Evolutionary conservation across 2,797 vertebrate genomes (phyloP), one percentile per base, ranked within the genome.

Genomic region (Poecilia picta): DNA sequence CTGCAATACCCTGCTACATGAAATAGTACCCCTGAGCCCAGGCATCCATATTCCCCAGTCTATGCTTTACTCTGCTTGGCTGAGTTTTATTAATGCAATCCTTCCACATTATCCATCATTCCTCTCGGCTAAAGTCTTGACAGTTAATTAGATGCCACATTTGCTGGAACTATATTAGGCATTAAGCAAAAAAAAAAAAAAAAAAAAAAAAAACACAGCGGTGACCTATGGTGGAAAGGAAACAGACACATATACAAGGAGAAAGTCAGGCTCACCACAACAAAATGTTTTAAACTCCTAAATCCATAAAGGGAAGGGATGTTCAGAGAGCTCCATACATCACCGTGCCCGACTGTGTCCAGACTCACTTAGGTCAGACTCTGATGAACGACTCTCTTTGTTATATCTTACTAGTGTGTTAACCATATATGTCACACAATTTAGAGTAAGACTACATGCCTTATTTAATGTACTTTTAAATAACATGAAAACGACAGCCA

Each of bases 131-230:
- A 93, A 93, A 91, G 94, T 94, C 93, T 92, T 96, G 96, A 96
- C 96, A 97, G 94, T 95, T 97, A 96, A 97, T 98, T 97, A 97
- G 96, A 96, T 94, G 95, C 93, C 93, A 93, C 91, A 79, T 93
- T 91, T 93, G 94, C 78, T 89, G 93, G 95, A 95, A 95, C 95
- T 90, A 88, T 96, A 96, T 96, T 94, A 92, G 89, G 95, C 94
- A 95, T 96, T 90, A 89, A 94, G 91, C 85, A 81, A 68, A 20
- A 55, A 55, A 55, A 55, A 51, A 51, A 51, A 81, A 68, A 20
- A 55, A 55, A 55, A 55, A 51, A 55, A 55, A 10, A 70, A 68
- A 43, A 82, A 71, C 25, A 66, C 49, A 66, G 76, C 83, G 45
- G 46, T 73, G 70, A 83, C 75, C 75, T 64, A 39, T 51, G 43